A percentile compares a stretch with the other conserved stretches of the same genome.
Evolutionary conservation across 2,797 vertebrate species (phyloP).

Genomic region (Danio jaintianensis): DNA sequence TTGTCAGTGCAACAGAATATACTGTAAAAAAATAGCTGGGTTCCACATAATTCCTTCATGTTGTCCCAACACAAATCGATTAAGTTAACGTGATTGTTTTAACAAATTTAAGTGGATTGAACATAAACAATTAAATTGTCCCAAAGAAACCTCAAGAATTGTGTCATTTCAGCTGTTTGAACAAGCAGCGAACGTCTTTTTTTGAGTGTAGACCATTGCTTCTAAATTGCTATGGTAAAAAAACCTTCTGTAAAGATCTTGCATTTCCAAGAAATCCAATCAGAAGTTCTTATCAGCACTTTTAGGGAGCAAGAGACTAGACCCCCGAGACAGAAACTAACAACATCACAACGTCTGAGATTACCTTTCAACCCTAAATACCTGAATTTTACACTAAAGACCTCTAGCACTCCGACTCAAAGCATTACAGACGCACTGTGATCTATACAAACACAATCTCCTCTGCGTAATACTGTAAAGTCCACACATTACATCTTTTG

Average conservation of each 20-base stretch:
- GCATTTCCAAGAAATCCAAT: slow-evolving; percentile 46
- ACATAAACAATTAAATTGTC: too few species aligned
- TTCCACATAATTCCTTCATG: too few species aligned
- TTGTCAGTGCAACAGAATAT: not conserved
- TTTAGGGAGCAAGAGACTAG: slow-evolving; percentile 36
- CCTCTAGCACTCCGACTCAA: slow-evolving; percentile 32
- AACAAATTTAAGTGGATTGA: too few species aligned
- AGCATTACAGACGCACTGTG: slow-evolving; percentile 31
- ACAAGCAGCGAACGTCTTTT: too few species aligned
- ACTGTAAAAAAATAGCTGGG: too few species aligned
- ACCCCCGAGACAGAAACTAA: slow-evolving; percentile 40
- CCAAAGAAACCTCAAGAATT: too few species aligned
- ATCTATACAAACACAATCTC: slow-evolving; percentile 58
- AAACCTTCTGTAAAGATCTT: slow-evolving; percentile 10
- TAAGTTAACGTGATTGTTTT: too few species aligned
- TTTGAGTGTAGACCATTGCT: too few species aligned
- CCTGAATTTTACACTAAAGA: slow-evolving; percentile 55
- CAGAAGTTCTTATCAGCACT: slow-evolving; percentile 18
- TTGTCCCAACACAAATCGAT: too few species aligned
- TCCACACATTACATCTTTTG: slow-evolving; percentile 45
- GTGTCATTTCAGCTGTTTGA: too few species aligned
- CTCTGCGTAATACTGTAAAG: slow-evolving; percentile 41
- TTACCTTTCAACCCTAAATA: slow-evolving; percentile 47
- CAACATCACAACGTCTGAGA: slow-evolving; percentile 48
- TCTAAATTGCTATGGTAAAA: not conserved